Evolutionary conservation across 2,888 invertebrate species (phyloP).

Genomic region (Hipparchia semele): DNA sequence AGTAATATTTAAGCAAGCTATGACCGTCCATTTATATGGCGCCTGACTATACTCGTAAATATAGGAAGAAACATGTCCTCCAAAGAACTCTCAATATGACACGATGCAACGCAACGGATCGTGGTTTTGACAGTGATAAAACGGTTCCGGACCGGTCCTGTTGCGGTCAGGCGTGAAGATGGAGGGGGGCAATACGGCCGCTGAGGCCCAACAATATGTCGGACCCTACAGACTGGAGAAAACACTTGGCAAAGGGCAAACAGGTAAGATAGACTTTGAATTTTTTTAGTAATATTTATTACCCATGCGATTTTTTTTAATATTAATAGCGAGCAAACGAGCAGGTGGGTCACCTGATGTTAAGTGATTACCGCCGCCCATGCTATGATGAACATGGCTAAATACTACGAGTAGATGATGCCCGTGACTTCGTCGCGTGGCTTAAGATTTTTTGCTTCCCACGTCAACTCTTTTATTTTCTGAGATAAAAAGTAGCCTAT

Average conservation of each 20-base stretch:
- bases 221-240: slow-evolving; percentile 99
- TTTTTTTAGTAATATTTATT: not conserved
- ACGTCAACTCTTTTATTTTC: no score
- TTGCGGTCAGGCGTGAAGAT: slow-evolving; percentile 60
- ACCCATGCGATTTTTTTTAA: no score
- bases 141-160: slow-evolving; percentile 44
- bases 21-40: slow-evolving; percentile 46
- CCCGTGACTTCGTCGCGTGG: no score
- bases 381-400: no score
- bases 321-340: no score
- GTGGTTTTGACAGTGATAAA: slow-evolving; percentile 41
- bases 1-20: slow-evolving; percentile 30
- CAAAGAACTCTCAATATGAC: slow-evolving; percentile 25
- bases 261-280: slow-evolving; percentile 86
- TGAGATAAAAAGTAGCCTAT: no score
- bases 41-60: slow-evolving; percentile 21
- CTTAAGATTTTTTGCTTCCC: no score
- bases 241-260: slow-evolving; percentile 99
- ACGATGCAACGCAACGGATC: slow-evolving; percentile 39
- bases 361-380: no score
- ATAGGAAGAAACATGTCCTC: slow-evolving; percentile 24
- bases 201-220: slow-evolving; percentile 94
- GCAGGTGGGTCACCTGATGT: no score
- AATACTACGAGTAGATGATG: no score
- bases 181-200: slow-evolving; percentile 67